A percentile compares a stretch with the other conserved stretches of the same genome.
Conservation (phyloP, 2,888 invertebrate genomes). For the Parelbella ahira region DNA sequence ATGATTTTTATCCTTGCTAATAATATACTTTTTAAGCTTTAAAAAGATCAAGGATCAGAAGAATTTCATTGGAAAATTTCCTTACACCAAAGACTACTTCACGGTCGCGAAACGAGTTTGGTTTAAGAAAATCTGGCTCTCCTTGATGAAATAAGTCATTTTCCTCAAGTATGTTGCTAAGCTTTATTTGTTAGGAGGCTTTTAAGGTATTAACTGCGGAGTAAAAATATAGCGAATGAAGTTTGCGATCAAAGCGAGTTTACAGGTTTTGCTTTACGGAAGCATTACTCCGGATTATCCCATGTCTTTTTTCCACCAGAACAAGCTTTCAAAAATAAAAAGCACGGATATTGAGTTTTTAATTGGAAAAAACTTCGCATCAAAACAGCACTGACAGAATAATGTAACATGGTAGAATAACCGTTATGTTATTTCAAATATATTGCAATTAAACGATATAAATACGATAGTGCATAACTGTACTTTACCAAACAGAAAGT, state of each 20-base stretch:
- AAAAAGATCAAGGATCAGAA: no score
- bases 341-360: neutral
- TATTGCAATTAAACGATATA: no score
- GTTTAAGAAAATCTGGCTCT: constrained; percentile 10
- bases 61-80: neutral
- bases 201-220: constrained; percentile 31
- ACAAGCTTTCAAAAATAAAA: neutral
- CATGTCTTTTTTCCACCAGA: constrained; percentile 25
- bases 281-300: constrained; percentile 31
- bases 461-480: no score
- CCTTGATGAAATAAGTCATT: constrained; percentile 24
- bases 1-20: no score
- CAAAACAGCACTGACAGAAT: no score
- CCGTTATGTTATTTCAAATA: no score
- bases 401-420: no score
- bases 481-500: no score
- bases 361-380: constrained; percentile 20
- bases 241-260: constrained; percentile 28
- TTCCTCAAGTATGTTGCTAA: constrained; percentile 29
- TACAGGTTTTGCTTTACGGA: constrained; percentile 24
- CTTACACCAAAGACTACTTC: neutral
- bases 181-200: constrained; percentile 31
- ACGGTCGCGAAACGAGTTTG: constrained; percentile 6
- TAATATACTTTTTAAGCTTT: no score
- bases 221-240: constrained; percentile 30